Evolutionary conservation across 2,797 vertebrate species (phyloP).

Genomic region (Sebastes kiyomatsui): DNA sequence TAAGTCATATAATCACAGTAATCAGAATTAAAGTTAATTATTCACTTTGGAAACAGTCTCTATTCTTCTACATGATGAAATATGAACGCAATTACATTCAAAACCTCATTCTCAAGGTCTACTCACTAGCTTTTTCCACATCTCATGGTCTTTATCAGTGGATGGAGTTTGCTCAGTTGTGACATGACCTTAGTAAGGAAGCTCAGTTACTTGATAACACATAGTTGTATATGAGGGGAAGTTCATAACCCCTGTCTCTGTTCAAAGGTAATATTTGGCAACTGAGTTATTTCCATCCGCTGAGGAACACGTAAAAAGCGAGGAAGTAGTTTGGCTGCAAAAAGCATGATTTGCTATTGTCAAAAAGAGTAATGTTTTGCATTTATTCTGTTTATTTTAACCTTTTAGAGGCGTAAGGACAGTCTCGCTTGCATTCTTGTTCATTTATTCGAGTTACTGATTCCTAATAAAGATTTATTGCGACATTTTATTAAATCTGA

Average conservation of each 20-base stretch:
- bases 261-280: background rate
- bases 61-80: background rate
- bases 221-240: background rate
- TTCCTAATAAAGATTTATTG: background rate
- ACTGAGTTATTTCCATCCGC: background rate
- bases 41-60: background rate
- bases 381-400: background rate
- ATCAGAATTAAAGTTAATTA: background rate
- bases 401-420: background rate
- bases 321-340: background rate
- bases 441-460: background rate
- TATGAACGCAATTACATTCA: background rate
- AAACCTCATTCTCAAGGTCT: background rate
- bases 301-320: background rate
- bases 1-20: background rate
- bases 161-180: background rate
- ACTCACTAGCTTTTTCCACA: background rate
- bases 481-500: background rate
- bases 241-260: background rate
- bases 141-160: background rate
- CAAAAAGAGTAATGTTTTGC: background rate
- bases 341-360: background rate
- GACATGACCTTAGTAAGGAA: background rate
- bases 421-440: background rate
- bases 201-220: background rate